Conservation (phyloP, 2,888 invertebrate genomes). For the Lepidochitona cinerea region DNA sequence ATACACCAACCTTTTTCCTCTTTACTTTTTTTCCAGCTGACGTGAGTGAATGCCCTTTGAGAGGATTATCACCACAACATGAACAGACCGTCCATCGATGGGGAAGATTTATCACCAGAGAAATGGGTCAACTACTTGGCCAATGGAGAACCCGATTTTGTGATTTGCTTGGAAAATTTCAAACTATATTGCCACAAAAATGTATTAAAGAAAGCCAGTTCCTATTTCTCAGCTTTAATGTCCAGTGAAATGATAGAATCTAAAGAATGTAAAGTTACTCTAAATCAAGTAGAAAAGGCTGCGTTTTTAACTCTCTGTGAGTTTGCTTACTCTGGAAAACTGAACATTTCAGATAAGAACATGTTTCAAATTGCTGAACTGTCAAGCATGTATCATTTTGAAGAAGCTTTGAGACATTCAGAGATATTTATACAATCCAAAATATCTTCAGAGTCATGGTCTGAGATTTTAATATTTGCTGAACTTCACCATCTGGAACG, state of each 20-base stretch:
- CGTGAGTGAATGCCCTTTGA: no score
- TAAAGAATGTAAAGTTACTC: not conserved
- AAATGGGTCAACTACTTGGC: no score
- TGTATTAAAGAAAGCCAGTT: not conserved
- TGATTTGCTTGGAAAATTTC: not conserved
- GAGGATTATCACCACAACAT: no score
- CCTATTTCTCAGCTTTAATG: not conserved
- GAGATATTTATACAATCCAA: not conserved
- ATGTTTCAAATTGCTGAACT: not conserved
- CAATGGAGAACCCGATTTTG: not conserved
- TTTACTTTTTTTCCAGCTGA: no score
- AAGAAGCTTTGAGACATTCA: not conserved
- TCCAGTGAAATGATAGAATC: not conserved
- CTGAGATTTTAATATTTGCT: not conserved
- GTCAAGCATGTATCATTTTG: not conserved
- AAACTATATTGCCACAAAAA: not conserved
- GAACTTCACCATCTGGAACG: not conserved
- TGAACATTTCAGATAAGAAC: not conserved
- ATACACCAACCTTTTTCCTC: no score
- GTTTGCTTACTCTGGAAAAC: not conserved
- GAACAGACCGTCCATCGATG: no score
- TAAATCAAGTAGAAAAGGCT: not conserved
- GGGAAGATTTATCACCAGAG: no score
- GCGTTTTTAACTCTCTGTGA: not conserved
- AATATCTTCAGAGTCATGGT: not conserved